Evolutionary conservation across 2,797 vertebrate genomes (phyloP).

Genomic region (Microctenopoma stevenorrisi): DNA sequence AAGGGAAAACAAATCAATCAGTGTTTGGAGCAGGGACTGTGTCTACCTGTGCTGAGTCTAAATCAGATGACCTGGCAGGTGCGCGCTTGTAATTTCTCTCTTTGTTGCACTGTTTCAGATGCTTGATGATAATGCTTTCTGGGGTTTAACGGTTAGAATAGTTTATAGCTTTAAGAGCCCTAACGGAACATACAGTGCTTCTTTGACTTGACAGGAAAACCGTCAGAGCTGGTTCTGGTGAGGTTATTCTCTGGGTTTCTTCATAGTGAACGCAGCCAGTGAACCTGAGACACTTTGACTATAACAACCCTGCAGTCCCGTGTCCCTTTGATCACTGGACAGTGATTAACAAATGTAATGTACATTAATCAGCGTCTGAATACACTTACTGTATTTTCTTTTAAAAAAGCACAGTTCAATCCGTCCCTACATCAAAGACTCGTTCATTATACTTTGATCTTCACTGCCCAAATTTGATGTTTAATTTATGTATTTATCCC

Average conservation of each 20-base stretch:
- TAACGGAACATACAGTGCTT: neutral
- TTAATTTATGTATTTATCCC: constrained; percentile 67
- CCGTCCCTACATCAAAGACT: constrained; percentile 59
- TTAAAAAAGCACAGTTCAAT: constrained; percentile 44
- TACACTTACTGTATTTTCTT: constrained; percentile 28
- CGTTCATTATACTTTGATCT: constrained; percentile 57
- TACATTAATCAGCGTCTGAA: constrained; percentile 48
- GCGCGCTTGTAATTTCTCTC: constrained; percentile 28
- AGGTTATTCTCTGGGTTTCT: neutral
- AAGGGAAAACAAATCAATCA: constrained; percentile 62
- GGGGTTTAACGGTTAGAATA: neutral
- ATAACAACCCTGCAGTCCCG: constrained; percentile 22
- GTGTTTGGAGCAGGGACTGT: constrained; percentile 12
- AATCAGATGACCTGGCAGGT: constrained; percentile 43
- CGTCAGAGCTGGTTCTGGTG: neutral
- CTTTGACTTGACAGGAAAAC: neutral
- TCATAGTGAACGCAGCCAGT: neutral
- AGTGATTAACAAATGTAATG: constrained; percentile 35
- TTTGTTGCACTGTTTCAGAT: constrained; percentile 21
- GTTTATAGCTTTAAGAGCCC: neutral
- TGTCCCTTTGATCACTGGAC: constrained; percentile 53
- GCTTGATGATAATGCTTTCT: constrained; percentile 11
- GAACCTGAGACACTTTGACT: neutral
- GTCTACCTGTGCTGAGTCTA: constrained; percentile 36
- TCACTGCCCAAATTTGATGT: constrained; percentile 37